Evolutionary conservation across 2,797 vertebrate genomes (phyloP), one percentile per base, ranked within the genome.

Genomic region (Arremon aurantiirostris): DNA sequence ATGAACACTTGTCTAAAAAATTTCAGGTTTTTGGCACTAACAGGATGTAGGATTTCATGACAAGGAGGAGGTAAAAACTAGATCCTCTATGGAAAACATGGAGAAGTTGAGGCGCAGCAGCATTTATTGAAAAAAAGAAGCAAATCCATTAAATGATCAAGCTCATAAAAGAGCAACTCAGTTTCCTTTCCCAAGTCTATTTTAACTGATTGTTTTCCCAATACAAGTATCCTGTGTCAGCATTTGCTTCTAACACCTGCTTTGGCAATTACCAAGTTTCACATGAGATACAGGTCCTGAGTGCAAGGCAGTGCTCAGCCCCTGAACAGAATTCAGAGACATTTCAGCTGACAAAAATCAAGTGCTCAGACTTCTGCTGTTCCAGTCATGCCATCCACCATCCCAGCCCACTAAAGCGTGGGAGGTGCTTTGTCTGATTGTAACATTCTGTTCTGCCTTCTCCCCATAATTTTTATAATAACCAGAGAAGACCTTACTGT

Each of bases 371-470:
- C 14, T 50, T 49, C 14, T 37, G 20, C 18, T 15, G 42, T 34
- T 71, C 55, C 71, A 49, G 50, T 8, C 46, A 52, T 4, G 4
- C 19, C 52, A 32, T 28, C 50, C 30, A 59, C 28, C 47, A 20
- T 7, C 42, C 21, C 37, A 44, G 35, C 2, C 6, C 27, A 21
- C 7, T 2, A 4, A 16, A 14, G 39, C 0, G 8, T 26, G 21
- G 7, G 46, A 81, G 34, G 27, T 56, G 42, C 63, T 78, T 12
- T 61, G 24, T 68, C 23, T 42, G 28, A 72, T 1, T 37, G 34
- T 50, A 17, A 73, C 2, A 2, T 50, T 59, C 26, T 34, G 42
- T 19, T 87, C 57, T 64, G 30, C 24, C 34, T 44, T 68, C 28
- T 37, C 34, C 16, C 5, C 3, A 1, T 9, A 16, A 16, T 34